Conservation (phyloP, 2,113 vertebrate genomes). For the Spheniscus mendiculus region DNA sequence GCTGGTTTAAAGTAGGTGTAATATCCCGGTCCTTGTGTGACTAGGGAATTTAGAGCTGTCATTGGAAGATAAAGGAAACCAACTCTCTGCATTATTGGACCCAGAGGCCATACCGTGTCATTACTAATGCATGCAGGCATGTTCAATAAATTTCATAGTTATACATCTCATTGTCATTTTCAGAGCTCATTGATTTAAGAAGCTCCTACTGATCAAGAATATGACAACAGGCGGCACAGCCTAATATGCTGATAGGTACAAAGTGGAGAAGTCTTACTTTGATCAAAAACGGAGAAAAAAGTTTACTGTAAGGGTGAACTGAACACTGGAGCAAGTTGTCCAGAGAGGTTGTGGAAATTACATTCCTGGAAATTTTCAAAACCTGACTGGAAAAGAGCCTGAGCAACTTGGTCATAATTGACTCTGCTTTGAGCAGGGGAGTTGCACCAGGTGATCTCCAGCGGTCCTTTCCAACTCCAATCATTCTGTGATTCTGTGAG, state of each 20-base stretch:
- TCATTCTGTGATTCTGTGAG: not conserved
- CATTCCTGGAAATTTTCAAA: not conserved
- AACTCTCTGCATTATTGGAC: constrained; percentile 2
- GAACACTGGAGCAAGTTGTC: not conserved
- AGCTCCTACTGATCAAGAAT: not conserved
- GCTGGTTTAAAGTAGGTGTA: not conserved
- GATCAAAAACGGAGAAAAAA: not conserved
- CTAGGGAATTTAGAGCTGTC: constrained; percentile 1
- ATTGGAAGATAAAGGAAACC: constrained; percentile 26
- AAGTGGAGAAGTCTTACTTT: not conserved
- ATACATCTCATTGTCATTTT: constrained; percentile 38
- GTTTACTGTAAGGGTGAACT: not conserved
- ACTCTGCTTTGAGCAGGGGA: not conserved
- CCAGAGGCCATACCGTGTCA: constrained; percentile 37
- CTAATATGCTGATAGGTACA: not conserved
- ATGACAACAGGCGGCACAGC: not conserved
- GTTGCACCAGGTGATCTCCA: not conserved
- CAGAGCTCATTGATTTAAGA: constrained; percentile 25
- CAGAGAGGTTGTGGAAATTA: not conserved
- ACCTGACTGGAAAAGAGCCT: not conserved
- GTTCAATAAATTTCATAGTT: constrained; percentile 36
- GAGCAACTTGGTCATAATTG: not conserved
- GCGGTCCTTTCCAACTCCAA: not conserved
- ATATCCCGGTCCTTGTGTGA: not conserved
- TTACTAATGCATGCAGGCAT: constrained; percentile 48